Evolutionary conservation across 2,888 invertebrate species (phyloP), one percentile per base, ranked within the genome.

Genomic region (Drosophila subsilvestris): DNA sequence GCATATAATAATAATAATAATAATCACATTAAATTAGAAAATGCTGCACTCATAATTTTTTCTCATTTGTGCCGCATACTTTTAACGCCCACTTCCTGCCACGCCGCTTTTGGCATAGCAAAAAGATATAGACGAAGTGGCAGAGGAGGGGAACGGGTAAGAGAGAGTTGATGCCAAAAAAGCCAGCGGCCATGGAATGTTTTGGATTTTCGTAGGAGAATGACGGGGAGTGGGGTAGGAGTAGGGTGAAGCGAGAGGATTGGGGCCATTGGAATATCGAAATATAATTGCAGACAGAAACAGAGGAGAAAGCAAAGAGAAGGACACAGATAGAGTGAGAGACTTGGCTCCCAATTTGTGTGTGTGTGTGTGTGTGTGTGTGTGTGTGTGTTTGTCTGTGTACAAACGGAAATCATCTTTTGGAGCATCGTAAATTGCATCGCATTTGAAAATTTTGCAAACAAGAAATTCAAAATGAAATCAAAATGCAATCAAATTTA

Each of bases 401-500:
- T 37, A 14, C 37, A 14, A 14, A 27, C 61, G 70, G 70, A 70
- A 70, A 70, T 70, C 70, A 70, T 55, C 55, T 63, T 71, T 72
- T 72, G 69, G 63, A 71, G 62, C 73, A 50, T 48, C 55, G 56
- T 60, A 72, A 74, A 74, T 59, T 59, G 59, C 53, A 58, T 74
- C 20, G 49, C 37, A 55, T 58, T 55, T 17, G 49, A 25, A 37
- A 37, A 42, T 18, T 55, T n/a, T 12, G 32, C n/a, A 14, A 53
- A 22, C 48, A 55, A 42, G 42, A 51, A 63, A 53, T 43, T 62
- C 55, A 45, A 55, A 74, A 59, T 74, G 51, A 67, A 74, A 74
- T 67, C 67, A 48, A 67, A 73, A 67, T 74, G 48, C 60, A 74
- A 73, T 73, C 60, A 74, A 74, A 57, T 73, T 73, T 73, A 60